These are phyloP conservation scores for Chamaea fasciata DNA, from an alignment of 2,113 vertebrate genomes.

Conservation along the genomic window DNA sequence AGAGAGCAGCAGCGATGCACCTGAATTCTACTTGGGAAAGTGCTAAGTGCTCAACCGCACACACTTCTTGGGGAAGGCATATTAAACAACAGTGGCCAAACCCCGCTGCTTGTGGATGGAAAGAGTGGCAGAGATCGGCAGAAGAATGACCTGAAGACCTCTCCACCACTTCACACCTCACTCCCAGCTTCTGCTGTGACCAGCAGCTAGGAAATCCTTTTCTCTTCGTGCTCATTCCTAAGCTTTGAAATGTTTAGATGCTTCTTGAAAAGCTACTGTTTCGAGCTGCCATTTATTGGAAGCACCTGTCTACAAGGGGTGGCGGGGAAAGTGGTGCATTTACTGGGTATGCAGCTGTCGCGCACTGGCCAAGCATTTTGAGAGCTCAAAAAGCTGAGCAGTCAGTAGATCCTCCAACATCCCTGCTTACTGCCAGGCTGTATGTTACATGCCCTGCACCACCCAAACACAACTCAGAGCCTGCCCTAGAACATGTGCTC, in stretches of 20 bases:
- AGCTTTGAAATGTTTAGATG: not conserved
- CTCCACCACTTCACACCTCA: too few species aligned
- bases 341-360: not conserved
- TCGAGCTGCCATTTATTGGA: not conserved
- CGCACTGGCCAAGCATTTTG: not conserved
- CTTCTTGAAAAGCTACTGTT: not conserved
- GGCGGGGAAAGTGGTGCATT: fast-evolving
- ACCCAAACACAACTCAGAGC: not conserved
- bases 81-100: not conserved
- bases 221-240: too few species aligned
- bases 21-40: not conserved
- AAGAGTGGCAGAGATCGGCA: fast-evolving
- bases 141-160: not conserved
- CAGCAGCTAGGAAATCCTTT: not conserved
- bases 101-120: fast-evolving
- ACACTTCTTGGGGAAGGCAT: not conserved
- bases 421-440: not conserved
- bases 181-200: not conserved
- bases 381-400: not conserved
- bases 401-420: not conserved
- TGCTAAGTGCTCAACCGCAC: not conserved
- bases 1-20: not conserved
- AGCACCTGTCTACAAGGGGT: not conserved
- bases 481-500: too few species aligned
- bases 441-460: fast-evolving